phyloP scores from a whole-genome alignment of 2,113 vertebrate species.

The Hemiprocne comata region DNA sequence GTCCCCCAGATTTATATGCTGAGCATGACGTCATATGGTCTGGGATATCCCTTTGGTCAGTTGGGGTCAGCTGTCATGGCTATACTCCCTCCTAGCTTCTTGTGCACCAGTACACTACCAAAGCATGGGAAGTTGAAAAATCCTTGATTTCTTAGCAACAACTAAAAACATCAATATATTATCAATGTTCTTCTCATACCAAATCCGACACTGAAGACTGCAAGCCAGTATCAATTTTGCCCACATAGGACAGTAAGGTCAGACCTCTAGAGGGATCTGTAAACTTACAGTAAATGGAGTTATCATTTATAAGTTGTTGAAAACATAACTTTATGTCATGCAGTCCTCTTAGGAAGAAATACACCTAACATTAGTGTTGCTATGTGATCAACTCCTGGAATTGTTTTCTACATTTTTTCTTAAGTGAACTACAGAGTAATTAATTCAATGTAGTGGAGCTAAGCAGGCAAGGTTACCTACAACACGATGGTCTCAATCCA shows the following conservation, averaged over 20 bases:
- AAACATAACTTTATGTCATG: neutral
- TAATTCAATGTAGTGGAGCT: conserved; percentile 39
- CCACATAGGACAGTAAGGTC: neutral
- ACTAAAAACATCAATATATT: no score
- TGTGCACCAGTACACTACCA: no score
- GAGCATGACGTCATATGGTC: no score
- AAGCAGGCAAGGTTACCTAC: conserved; percentile 65
- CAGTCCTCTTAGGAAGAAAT: neutral
- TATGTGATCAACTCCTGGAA: conserved; percentile 38
- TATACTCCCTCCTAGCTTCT: no score
- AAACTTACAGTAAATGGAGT: neutral
- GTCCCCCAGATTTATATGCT: no score
- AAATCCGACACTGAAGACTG: neutral
- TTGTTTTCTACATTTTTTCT: conserved; percentile 47
- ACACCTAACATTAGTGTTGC: neutral
- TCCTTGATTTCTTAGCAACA: no score
- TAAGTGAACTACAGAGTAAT: conserved; percentile 52
- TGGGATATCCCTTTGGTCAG: no score
- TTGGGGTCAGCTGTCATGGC: no score
- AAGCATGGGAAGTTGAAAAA: no score
- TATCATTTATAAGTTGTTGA: neutral
- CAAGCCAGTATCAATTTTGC: neutral
- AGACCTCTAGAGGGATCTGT: neutral
- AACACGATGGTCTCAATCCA: conserved; percentile 68
- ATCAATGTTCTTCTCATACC: no score